These are phyloP conservation scores for Tetramorium bicarinatum DNA, from an alignment of 2,888 invertebrate genomes.

Conservation along the genomic window DNA sequence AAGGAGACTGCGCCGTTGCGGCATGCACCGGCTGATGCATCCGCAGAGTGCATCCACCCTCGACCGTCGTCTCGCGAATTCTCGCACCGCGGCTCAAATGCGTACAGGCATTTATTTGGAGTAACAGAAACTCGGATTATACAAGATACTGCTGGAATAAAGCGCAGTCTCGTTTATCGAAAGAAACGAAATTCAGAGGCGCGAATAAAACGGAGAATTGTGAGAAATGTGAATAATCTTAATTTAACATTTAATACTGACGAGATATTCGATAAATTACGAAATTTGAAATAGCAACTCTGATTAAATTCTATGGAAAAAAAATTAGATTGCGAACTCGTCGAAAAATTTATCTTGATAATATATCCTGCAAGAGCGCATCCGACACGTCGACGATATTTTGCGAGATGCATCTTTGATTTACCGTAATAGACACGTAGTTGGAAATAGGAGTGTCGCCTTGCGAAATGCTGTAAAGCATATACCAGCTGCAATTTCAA, in stretches of 20 bases:
- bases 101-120: constrained; percentile 19
- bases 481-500: constrained; percentile 31
- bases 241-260: neutral
- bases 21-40: constrained; percentile 19
- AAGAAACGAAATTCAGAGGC: neutral
- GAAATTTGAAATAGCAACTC: neutral
- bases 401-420: neutral
- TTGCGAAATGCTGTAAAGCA: constrained; percentile 6
- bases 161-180: neutral
- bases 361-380: neutral
- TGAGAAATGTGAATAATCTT: neutral
- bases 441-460: constrained; percentile 32
- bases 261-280: neutral
- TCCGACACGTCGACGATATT: neutral
- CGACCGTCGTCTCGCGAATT: constrained; percentile 26
- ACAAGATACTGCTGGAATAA: neutral
- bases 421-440: constrained; percentile 14
- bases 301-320: neutral
- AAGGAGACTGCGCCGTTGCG: constrained; percentile 22
- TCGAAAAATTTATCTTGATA: neutral
- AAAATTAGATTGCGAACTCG: neutral
- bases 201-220: neutral
- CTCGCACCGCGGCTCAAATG: neutral
- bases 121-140: constrained; percentile 16
- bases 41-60: constrained; percentile 30